phyloP scores from a whole-genome alignment of 2,797 vertebrate species.

The Sciurus carolinensis region DNA sequence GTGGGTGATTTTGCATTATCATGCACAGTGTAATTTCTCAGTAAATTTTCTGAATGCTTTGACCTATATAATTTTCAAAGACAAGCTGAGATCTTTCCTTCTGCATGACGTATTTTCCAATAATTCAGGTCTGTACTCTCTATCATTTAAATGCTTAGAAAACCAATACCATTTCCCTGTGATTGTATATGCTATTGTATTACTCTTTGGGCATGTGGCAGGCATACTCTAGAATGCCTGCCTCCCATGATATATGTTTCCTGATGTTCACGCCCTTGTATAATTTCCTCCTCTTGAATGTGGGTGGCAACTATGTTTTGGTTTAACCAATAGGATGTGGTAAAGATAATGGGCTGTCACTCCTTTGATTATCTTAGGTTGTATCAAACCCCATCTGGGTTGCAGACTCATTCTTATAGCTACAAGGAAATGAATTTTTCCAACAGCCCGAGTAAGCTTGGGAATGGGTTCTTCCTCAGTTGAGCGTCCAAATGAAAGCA shows the following conservation, averaged over 20 bases:
- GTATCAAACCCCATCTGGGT: not conserved
- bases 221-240: not conserved
- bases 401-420: not conserved
- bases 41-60: conserved; percentile 46
- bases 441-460: not conserved
- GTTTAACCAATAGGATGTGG: not conserved
- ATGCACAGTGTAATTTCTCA: not conserved
- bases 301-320: not conserved
- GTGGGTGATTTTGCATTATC: not conserved
- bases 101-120: not conserved
- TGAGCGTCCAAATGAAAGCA: not conserved
- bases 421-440: conserved; percentile 10
- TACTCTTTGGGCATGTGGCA: not conserved
- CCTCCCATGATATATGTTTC: too few relatives aligned
- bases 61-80: conserved; percentile 4
- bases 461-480: not conserved
- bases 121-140: not conserved
- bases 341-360: not conserved
- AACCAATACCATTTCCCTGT: not conserved
- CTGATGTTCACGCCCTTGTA: too few relatives aligned
- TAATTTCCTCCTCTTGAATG: not conserved
- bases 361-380: not conserved
- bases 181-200: not conserved
- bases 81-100: not conserved
- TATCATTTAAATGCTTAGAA: conserved; percentile 29